Evolutionary conservation across 2,797 vertebrate species (phyloP), one percentile per base, ranked within the genome.

Genomic region (Alca torda): DNA sequence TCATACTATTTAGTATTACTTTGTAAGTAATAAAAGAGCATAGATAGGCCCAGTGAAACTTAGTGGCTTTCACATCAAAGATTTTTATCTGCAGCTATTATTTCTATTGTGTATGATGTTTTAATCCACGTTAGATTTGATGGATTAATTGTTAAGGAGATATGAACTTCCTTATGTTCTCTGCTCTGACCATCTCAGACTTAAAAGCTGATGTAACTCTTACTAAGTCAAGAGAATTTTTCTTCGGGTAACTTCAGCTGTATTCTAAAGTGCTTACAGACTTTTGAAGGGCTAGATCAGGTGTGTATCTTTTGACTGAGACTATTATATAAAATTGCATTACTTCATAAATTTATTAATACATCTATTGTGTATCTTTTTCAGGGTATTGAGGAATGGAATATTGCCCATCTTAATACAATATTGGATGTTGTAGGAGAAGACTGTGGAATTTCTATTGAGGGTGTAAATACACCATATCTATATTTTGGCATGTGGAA

Each of bases 401-500:
- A 99, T 97, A 99, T 99, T 77, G 98, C 98, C 53, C 99, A 98
- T 96, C 98, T 99, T 90, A 99, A 99, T 97, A 99, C 99, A 6
- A 98, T 99, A 96, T 96, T 99, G 97, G 99, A 99, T 93, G 98
- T 99, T 74, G 98, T 99, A 30, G 99, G 98, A 97, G 99, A 99
- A 97, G 99, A 99, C 86, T 99, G 98, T 53, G 99, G 99, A 9
- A 99, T 99, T 83, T 99, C 99, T 76, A 99, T 99, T 37, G 99
- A 99, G 95, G 99, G 99, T 28, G 99, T 99, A 60, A 99, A 99
- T 98, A 99, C 99, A 0, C 99, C 99, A 0, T 99, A 99, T 95
- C 98, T 99, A 2, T 99, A 99, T 98, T 99, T 99, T 94, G 99
- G 99, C 87, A 99, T 99, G 99, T 99, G 99, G 99, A 99, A 99